phyloP scores from a whole-genome alignment of 2,797 vertebrate genomes.

The Spheniscus humboldti region DNA sequence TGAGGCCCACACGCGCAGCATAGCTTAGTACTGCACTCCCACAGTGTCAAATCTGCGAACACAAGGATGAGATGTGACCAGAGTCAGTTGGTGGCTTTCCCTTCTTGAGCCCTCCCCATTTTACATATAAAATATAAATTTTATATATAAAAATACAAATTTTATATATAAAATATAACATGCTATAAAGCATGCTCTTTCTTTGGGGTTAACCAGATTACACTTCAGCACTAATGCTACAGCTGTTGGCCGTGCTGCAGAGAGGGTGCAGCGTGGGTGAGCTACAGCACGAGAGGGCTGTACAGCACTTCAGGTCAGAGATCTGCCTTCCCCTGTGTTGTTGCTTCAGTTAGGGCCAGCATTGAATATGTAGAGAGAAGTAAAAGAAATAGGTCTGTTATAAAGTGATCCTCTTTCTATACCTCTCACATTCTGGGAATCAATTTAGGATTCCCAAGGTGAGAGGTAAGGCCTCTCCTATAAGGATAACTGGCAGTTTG shows the following conservation, averaged over 20 bases:
- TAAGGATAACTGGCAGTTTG: background rate
- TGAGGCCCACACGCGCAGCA: fast-evolving
- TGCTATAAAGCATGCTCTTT: background rate
- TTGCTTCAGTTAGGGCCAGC: background rate
- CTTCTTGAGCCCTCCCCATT: background rate
- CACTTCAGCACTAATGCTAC: background rate
- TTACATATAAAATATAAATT: too few relatives aligned
- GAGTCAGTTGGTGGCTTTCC: background rate
- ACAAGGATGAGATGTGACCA: background rate
- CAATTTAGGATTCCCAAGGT: background rate
- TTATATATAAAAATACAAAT: too few relatives aligned
- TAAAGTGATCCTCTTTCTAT: background rate
- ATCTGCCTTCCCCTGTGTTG: background rate
- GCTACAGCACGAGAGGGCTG: background rate
- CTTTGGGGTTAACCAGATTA: fast-evolving
- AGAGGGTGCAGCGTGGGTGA: too few relatives aligned
- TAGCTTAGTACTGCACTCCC: background rate
- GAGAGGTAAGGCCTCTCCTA: background rate
- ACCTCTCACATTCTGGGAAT: background rate
- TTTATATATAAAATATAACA: too few relatives aligned
- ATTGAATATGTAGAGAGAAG: background rate
- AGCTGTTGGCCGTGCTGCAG: background rate
- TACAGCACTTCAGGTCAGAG: background rate
- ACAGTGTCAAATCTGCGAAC: background rate
- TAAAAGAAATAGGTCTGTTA: background rate